Percentiles rank a stretch among this genome's conserved stretches.
phyloP scores from a whole-genome alignment of 1,140 invertebrate genomes.

The Drosophila hydei region DNA sequence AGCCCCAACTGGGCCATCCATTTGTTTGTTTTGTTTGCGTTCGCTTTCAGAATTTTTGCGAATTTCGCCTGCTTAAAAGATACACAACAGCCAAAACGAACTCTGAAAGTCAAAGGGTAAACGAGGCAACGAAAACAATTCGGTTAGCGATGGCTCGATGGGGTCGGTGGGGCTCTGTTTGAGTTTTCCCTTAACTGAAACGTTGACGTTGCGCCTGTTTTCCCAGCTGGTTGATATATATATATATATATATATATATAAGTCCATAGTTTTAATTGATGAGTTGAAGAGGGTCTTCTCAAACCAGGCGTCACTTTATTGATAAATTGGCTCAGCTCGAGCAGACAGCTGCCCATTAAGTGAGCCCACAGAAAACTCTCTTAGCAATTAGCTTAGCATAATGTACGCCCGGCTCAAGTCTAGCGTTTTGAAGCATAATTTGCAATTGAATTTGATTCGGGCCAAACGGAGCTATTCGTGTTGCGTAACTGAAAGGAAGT shows the following conservation, averaged over 20 bases:
- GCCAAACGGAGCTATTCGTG: not conserved
- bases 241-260: slow-evolving; percentile 25
- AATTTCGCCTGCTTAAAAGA: slow-evolving; percentile 58
- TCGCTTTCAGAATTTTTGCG: slow-evolving; percentile 75
- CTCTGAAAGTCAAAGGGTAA: slow-evolving; percentile 78
- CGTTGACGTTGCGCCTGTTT: slow-evolving; percentile 35
- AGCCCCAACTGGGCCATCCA: not conserved
- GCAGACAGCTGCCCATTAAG: slow-evolving; percentile 13
- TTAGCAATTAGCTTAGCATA: slow-evolving; percentile 6
- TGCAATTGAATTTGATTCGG: not conserved
- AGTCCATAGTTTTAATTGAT: slow-evolving; percentile 69
- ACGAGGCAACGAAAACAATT: slow-evolving; percentile 50
- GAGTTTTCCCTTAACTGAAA: slow-evolving; percentile 56
- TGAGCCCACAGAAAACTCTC: not conserved
- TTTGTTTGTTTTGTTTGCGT: slow-evolving; percentile 66
- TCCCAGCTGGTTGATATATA: slow-evolving; percentile 19
- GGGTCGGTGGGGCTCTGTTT: slow-evolving; percentile 45
- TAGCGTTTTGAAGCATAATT: slow-evolving; percentile 1
- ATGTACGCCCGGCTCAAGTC: no score
- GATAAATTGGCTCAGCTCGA: slow-evolving; percentile 21
- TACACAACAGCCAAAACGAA: slow-evolving; percentile 65
- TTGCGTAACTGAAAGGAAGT: slow-evolving; percentile 15
- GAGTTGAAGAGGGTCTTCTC: slow-evolving; percentile 67
- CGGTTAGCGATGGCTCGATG: slow-evolving; percentile 17
- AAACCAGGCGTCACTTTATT: slow-evolving; percentile 10